These are phyloP conservation scores for Microtus pennsylvanicus DNA, from an alignment of 2,113 vertebrate genomes.

Conservation along the genomic window DNA sequence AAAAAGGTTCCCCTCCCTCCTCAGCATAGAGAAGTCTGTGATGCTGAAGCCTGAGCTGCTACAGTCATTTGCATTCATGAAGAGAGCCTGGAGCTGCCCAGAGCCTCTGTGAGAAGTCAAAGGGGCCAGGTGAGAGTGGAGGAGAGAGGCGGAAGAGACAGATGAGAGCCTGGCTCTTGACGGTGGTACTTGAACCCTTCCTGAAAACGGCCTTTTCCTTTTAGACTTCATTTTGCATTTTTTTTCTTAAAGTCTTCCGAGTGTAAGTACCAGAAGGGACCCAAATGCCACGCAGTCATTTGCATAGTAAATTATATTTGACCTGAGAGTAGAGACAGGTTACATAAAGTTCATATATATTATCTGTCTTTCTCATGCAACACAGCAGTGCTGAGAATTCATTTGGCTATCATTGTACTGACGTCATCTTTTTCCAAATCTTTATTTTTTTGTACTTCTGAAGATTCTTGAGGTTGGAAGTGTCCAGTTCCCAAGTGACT, in stretches of 20 bases:
- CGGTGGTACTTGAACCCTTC: not conserved
- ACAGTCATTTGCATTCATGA: not conserved
- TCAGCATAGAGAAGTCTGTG: not conserved
- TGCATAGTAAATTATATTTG: not conserved
- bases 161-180: not conserved
- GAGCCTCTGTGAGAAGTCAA: not conserved
- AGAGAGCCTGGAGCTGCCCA: not conserved
- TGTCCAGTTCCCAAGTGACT: not conserved
- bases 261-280: not conserved
- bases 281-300: not conserved
- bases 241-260: not conserved
- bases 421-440: not conserved
- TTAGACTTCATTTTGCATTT: not conserved
- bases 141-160: not conserved
- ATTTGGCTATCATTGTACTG: not conserved
- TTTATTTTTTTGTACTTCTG: not conserved
- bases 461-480: constrained; percentile 1
- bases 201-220: not conserved
- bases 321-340: not conserved
- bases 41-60: not conserved
- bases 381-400: not conserved
- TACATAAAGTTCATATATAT: not conserved
- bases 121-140: not conserved
- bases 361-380: not conserved
- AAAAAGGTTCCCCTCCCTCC: not conserved